Percentiles rank a stretch among this genome's conserved stretches.
Conservation (phyloP, 1,140 invertebrate genomes). For the Ips nitidus region DNA sequence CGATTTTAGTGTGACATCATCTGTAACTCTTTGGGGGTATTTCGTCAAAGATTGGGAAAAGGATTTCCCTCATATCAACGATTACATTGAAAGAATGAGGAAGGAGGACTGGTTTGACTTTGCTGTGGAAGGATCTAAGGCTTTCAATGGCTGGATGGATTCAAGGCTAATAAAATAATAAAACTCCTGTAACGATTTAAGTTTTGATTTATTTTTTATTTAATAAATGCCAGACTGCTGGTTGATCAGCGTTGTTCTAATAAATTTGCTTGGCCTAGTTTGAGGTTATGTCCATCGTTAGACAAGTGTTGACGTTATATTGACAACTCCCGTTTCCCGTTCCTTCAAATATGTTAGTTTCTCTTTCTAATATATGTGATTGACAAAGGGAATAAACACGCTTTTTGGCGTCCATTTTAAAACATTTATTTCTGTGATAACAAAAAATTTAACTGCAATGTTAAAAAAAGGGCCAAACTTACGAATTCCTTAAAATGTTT, state of each 20-base stretch:
- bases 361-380: too few relatives aligned
- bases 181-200: not conserved
- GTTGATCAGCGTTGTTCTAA: too few relatives aligned
- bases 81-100: conserved; percentile 25
- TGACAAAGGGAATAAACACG: too few relatives aligned
- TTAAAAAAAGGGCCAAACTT: not conserved
- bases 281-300: too few relatives aligned
- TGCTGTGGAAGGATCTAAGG: not conserved
- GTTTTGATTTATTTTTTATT: not conserved
- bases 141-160: not conserved
- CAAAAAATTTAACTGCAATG: too few relatives aligned
- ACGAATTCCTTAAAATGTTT: not conserved
- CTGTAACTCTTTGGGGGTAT: conserved; percentile 18
- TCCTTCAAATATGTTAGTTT: too few relatives aligned
- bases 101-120: conserved; percentile 3
- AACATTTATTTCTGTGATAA: too few relatives aligned
- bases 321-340: too few relatives aligned
- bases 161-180: not conserved
- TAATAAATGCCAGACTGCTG: not conserved
- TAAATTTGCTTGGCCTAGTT: too few relatives aligned
- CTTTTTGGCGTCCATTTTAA: too few relatives aligned
- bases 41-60: conserved; percentile 23
- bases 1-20: conserved; percentile 34
- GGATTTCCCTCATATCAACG: conserved; percentile 22
- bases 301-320: too few relatives aligned